Evolutionary conservation across 2,888 invertebrate species (phyloP), one percentile per base, ranked within the genome.

Genomic region (Candidula unifasciata): DNA sequence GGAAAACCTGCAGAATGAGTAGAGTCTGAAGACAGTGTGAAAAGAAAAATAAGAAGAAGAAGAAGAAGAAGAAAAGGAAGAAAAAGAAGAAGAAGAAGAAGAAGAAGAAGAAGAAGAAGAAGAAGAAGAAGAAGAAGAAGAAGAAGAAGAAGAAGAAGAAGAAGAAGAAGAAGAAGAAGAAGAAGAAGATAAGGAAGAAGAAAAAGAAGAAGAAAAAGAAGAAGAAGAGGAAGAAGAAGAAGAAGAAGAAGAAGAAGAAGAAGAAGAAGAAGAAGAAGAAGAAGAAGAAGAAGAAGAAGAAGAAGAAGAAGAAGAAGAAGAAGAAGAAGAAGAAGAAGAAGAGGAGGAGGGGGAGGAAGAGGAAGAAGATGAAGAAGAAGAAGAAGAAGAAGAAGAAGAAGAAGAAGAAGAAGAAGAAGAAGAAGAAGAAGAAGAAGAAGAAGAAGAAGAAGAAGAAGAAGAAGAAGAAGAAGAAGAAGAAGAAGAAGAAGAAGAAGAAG

Each of bases 361-460:
- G 57, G 79, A 60, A 60, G 79, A 79, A 60, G 79, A 60, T 79
- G 79, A 33, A 60, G 79, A 60, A 60, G 60, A 60, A 60, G 79
- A 79, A 60, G 79, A 60, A 60, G 79, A 60, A 60, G 79, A 79
- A 60, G 79, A 79, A 60, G 60, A 10, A 33, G 60, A 60, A 33
- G 79, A 79, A 60, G 79, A 60, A 60, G 79, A 79, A 60, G 77
- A 44, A 69, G 80, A 27, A 37, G 24, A 37, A 66, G 54, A 30
- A 24, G 69, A 35, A 18, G 64, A 30, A 0, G 16, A 35, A 37
- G 80, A 71, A 6, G 69, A 54, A n/a, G 54, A 10, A 24, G 52
- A 69, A 18, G 27, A 82, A 37, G 37, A 30, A 37, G 52, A 68
- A 16, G 54, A 3, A 3, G 44, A 21, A 37, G 27, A 5, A 0